Evolutionary conservation across 2,888 invertebrate genomes (phyloP).

Genomic region (Eustalomyia histrio): DNA sequence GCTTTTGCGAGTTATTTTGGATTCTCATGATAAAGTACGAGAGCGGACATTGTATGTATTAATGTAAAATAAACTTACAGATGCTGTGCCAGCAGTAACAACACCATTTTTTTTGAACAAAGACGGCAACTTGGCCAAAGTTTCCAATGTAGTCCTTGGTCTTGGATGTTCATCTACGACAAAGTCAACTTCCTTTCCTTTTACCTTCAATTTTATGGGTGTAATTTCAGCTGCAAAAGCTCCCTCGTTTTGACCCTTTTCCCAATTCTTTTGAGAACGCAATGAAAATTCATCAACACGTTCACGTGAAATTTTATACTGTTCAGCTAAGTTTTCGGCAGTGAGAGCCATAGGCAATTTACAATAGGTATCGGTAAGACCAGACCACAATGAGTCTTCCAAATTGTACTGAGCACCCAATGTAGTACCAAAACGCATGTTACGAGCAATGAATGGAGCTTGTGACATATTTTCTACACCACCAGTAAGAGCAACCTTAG

Average conservation of each 20-base stretch:
- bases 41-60: no score
- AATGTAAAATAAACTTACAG: slow-evolving; percentile 81
- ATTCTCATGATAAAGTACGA: no score
- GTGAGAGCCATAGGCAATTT: slow-evolving; percentile 97
- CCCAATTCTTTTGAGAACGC: slow-evolving; percentile 93
- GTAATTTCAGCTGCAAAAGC: slow-evolving; percentile 94
- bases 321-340: slow-evolving; percentile 94
- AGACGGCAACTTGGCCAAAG: slow-evolving; percentile 90
- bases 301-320: slow-evolving; percentile 89
- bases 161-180: slow-evolving; percentile 88
- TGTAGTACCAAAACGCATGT: slow-evolving; percentile 92
- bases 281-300: slow-evolving; percentile 93
- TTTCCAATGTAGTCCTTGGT: slow-evolving; percentile 91
- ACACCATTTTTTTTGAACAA: slow-evolving; percentile 97
- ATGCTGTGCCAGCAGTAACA: slow-evolving; percentile 96
- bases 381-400: slow-evolving; percentile 94
- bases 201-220: slow-evolving; percentile 90
- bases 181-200: slow-evolving; percentile 89
- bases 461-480: slow-evolving; percentile 98
- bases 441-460: slow-evolving; percentile 91
- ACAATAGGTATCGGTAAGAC: slow-evolving; percentile 92
- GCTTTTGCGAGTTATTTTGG: no score
- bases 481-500: slow-evolving; percentile 92
- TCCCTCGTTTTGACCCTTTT: slow-evolving; percentile 92
- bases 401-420: slow-evolving; percentile 88